Percentiles rank a stretch among this genome's conserved stretches.
Evolutionary conservation across 2,113 vertebrate genomes (phyloP).

Genomic region (Pteropus alecto): DNA sequence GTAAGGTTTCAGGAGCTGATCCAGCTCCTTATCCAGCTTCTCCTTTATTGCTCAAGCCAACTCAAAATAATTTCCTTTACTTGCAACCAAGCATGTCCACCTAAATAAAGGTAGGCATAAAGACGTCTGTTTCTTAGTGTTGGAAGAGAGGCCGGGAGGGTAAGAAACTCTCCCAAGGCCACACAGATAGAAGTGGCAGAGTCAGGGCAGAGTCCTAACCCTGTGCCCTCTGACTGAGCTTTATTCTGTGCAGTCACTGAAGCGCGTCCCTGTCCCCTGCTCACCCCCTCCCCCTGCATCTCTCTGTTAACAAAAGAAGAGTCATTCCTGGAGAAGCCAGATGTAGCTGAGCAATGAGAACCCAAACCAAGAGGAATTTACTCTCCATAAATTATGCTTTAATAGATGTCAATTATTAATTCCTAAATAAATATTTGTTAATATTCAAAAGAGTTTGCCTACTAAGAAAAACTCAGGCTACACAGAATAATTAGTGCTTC

Average conservation of each 20-base stretch:
- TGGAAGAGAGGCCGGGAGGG: neutral
- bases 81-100: neutral
- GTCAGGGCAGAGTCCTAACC: no score
- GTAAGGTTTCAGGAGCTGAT: neutral
- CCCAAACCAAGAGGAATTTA: constrained; percentile 66
- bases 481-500: constrained; percentile 69
- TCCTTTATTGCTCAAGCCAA: neutral
- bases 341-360: constrained; percentile 56
- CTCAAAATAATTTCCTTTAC: neutral
- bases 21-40: neutral
- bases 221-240: neutral
- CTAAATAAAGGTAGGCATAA: neutral
- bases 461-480: constrained; percentile 74
- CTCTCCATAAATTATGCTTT: constrained; percentile 67
- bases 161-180: neutral
- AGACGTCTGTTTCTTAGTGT: neutral
- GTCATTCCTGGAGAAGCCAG: constrained; percentile 1
- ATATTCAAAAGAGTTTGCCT: constrained; percentile 73
- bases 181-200: neutral
- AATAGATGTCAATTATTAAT: constrained; percentile 74
- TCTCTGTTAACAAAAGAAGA: constrained; percentile 50
- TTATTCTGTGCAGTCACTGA: neutral
- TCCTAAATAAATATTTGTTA: constrained; percentile 78
- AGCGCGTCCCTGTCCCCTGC: neutral
- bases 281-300: neutral